phyloP scores from a whole-genome alignment of 2,797 vertebrate species.

The Pterois miles region DNA sequence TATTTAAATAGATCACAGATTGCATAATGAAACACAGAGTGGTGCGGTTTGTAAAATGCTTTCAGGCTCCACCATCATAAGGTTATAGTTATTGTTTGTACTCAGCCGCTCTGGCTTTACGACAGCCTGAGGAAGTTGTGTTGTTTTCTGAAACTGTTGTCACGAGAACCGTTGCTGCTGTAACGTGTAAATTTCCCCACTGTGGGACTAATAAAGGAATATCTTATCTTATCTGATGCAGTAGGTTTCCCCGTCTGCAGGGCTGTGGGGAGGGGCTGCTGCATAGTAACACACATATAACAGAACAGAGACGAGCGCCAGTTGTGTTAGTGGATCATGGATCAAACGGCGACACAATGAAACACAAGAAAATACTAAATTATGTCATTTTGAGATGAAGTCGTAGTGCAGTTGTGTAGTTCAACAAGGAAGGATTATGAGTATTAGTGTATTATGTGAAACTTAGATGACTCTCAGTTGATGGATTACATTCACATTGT shows the following conservation, averaged over 20 bases:
- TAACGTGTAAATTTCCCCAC: too few species aligned
- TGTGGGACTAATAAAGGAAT: too few species aligned
- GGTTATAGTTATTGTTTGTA: neutral
- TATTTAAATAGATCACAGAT: conserved; percentile 5
- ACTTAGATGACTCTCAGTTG: neutral
- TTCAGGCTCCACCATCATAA: neutral
- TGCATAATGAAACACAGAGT: neutral
- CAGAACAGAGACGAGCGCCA: conserved; percentile 15
- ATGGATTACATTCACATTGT: neutral
- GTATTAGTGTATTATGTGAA: too few species aligned
- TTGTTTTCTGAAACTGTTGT: conserved; percentile 31
- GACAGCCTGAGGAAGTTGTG: conserved; percentile 38
- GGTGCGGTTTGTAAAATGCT: neutral
- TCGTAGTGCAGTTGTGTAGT: neutral
- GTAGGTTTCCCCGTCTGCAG: neutral
- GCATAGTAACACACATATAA: conserved; percentile 16
- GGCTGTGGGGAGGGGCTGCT: conserved; percentile 38
- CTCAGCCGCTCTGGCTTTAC: neutral
- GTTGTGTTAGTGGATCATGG: neutral
- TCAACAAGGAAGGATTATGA: neutral
- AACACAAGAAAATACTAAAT: neutral
- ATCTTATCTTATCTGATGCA: too few species aligned
- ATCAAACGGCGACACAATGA: neutral
- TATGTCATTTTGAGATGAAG: neutral
- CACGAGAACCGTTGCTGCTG: conserved; percentile 39